Evolutionary conservation across 2,888 invertebrate species (phyloP).

Genomic region (Scaptomyza polygonia): DNA sequence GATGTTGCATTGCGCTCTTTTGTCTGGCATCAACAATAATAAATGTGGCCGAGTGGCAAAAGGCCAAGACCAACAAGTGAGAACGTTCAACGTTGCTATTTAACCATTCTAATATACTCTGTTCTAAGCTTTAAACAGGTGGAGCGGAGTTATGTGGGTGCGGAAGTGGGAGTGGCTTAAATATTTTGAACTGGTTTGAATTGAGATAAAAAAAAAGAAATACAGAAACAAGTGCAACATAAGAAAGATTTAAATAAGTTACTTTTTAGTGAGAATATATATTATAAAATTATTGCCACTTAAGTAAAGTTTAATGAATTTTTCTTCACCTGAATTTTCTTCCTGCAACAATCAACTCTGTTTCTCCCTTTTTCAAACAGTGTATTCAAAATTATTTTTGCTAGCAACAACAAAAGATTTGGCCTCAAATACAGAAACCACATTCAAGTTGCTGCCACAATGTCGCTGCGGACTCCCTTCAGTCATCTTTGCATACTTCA

Average conservation of each 20-base stretch:
- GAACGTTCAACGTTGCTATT: not conserved
- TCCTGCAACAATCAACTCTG: not conserved
- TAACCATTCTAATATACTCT: constrained; percentile 6
- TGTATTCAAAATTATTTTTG: not conserved
- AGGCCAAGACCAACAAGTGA: constrained; percentile 73
- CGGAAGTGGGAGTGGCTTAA: constrained; percentile 1
- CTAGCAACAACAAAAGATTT: constrained; percentile 4
- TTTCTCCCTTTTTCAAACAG: not conserved
- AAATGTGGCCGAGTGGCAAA: constrained; percentile 71
- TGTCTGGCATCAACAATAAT: constrained; percentile 58
- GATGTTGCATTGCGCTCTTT: constrained; percentile 74
- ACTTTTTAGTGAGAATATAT: no score
- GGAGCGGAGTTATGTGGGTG: not conserved
- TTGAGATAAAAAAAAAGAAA: no score
- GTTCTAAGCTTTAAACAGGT: not conserved
- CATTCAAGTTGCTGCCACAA: constrained; percentile 19
- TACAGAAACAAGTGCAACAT: no score
- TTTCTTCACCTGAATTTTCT: not conserved
- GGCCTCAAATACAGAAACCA: not conserved
- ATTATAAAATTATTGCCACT: no score
- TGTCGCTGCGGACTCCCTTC: constrained; percentile 10
- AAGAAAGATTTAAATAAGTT: no score
- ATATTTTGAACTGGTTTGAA: not conserved
- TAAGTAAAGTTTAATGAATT: no score
- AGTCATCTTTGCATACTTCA: constrained; percentile 46